Evolutionary conservation across 2,113 vertebrate species (phyloP).

Genomic region (Thunnus thynnus): DNA sequence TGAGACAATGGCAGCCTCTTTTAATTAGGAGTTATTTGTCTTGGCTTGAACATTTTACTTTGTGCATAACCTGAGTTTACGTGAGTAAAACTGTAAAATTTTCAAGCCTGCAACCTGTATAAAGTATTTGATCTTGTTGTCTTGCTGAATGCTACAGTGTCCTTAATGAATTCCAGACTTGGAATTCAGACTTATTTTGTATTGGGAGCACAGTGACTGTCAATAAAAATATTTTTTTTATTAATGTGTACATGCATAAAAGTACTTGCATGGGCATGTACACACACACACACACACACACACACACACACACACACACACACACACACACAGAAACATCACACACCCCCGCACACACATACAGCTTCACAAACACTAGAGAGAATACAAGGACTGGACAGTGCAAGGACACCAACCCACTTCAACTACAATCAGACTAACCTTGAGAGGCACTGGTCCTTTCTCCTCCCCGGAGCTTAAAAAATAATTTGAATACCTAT

Average conservation of each 20-base stretch:
- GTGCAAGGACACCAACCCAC: conserved; percentile 78
- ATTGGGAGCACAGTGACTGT: conserved; percentile 50
- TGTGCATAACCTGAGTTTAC: conserved; percentile 37
- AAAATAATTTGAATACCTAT: conserved; percentile 79
- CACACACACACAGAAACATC: conserved; percentile 5
- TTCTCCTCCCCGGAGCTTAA: conserved; percentile 69
- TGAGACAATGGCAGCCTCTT: conserved; percentile 40
- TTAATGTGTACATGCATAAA: conserved; percentile 60
- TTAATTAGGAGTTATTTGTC: conserved; percentile 59
- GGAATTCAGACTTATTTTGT: conserved; percentile 66
- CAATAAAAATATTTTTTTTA: conserved; percentile 61
- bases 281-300: conserved; percentile 12
- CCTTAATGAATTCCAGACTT: conserved; percentile 68
- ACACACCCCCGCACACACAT: conserved; percentile 3
- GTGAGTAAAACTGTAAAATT: conserved; percentile 66
- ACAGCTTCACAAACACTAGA: conserved; percentile 69
- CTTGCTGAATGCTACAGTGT: conserved; percentile 64
- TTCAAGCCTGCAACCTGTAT: conserved; percentile 62
- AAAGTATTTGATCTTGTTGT: conserved; percentile 69
- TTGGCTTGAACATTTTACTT: conserved; percentile 41
- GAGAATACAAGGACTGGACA: conserved; percentile 74
- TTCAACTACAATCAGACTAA: conserved; percentile 75
- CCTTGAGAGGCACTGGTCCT: conserved; percentile 78
- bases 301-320: conserved; percentile 10
- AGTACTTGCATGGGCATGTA: conserved; percentile 25